phyloP scores from a whole-genome alignment of 2,797 vertebrate genomes.

The Catostomus latipinnis region DNA sequence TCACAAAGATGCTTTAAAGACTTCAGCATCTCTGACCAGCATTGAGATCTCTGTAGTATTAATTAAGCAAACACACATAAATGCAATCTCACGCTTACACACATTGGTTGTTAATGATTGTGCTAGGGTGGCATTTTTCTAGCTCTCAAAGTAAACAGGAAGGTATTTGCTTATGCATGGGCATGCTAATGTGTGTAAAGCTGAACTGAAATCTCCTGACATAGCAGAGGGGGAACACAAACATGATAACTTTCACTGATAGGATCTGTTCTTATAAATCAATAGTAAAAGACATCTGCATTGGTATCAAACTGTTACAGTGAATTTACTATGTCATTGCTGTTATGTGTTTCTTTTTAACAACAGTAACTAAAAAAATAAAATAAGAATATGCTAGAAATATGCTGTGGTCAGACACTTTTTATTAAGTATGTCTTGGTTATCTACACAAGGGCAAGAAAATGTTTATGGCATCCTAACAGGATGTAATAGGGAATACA shows the following conservation, averaged over 20 bases:
- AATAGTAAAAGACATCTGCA: neutral
- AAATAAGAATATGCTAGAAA: too few species aligned
- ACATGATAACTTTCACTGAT: slow-evolving; percentile 16
- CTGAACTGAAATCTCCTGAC: slow-evolving; percentile 19
- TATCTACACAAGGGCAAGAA: too few species aligned
- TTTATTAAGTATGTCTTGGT: too few species aligned
- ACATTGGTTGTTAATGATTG: slow-evolving; percentile 42
- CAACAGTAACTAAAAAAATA: too few species aligned
- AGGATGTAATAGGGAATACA: too few species aligned
- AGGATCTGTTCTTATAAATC: slow-evolving; percentile 9
- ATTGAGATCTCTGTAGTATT: slow-evolving; percentile 48
- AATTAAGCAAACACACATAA: slow-evolving; percentile 54
- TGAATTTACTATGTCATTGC: too few species aligned
- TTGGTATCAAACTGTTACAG: neutral
- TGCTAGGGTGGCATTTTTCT: slow-evolving; percentile 52
- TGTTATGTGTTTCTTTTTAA: too few species aligned
- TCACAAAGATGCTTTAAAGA: slow-evolving; percentile 19
- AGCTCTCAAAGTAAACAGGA: slow-evolving; percentile 46
- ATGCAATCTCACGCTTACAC: slow-evolving; percentile 34
- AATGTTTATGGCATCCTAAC: too few species aligned
- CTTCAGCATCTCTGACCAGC: slow-evolving; percentile 12
- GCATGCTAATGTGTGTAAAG: slow-evolving; percentile 43
- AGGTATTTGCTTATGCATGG: slow-evolving; percentile 43
- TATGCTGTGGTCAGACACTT: too few species aligned
- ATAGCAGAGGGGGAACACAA: slow-evolving; percentile 10